Evolutionary conservation across 2,888 invertebrate genomes (phyloP), one percentile per base, ranked within the genome.

Genomic region (Campaea margaritaria): DNA sequence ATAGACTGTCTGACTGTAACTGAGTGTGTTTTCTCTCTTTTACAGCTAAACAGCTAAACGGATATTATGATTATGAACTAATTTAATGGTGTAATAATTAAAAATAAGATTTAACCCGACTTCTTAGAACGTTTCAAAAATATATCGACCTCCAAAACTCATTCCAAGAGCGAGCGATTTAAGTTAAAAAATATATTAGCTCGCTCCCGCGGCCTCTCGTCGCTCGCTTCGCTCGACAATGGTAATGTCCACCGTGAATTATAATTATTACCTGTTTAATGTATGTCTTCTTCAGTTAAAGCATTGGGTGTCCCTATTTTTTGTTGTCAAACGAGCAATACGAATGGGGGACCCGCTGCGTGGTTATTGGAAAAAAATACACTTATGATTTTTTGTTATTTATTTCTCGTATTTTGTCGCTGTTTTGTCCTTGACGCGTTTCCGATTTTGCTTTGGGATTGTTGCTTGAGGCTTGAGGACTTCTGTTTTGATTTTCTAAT

Each of bases 211-310:
- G 67, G 3, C 49, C 56, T 57, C 73, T 58, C 52, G n/a, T 74
- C 2, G 41, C 74, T 77, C 70, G n/a, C 2, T 46, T 14, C 41
- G 13, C 58, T 59, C 56, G 47, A 68, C 81, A 79, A 74, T 73
- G 76, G 81, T 83, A 84, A 85, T 85, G 85, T 86, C 86, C 85
- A 81, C 82, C 81, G 87, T 91, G 91, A 91, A 86, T 89, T 91
- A 91, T 90, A 89, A 91, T 91, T 89, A 91, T 89, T 83, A 82
- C 82, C 71, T 63, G 68, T 81, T 82, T 89, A 91, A 91, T 86
- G 86, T 86, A 90, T 91, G 89, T 91, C 90, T 91, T 91, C 87
- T 89, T 90, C 86, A 86, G 82, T 84, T 82, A 82, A 81, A 80
- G 80, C 83, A 78, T 85, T 86, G 89, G 88, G 87, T 89, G 89